Evolutionary conservation across 2,888 invertebrate species (phyloP), one percentile per base, ranked within the genome.

Genomic region (Patella pellucida): DNA sequence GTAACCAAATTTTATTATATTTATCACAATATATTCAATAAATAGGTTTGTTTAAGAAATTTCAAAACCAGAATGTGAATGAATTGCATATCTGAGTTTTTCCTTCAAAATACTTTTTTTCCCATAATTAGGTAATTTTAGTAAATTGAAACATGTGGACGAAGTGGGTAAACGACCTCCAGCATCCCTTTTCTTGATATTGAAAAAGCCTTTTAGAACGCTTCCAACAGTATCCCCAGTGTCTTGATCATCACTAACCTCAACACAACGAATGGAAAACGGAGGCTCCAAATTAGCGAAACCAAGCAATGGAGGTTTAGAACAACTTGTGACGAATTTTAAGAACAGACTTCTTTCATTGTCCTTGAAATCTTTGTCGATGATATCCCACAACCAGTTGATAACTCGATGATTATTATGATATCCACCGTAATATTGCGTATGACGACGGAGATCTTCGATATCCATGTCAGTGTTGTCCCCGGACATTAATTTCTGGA

Each of bases 401-500:
- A 99, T 96, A 72, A 99, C 98, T 83, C 97, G 94, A 92, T 99
- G 99, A 78, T 96, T 97, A 93, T 96, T 97, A 91, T 99, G 99
- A 92, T 99, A 99, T 7, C 99, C 99, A 77, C 99, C 99, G 92
- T 98, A 99, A 92, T 99, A 99, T 78, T 98, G 98, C 14, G 98
- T 98, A 92, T 99, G 96, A 70, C 88, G 87, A 71, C 89, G 89
- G 27, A 93, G 85, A 83, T 92, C 92, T 72, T 88, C 86, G 16
- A 98, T 92, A 92, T 99, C 98, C 68, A 99, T 92, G 0, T 97
- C 97, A 54, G 95, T 95, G 89, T 97, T 97, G 91, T 98, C 98
- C 11, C 99, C 99, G 79, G 98, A 97, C 85, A 99, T 97, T 31
- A 99, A 93, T 75, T 97, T 94, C 92, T 98, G 98, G 52, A 98